Conservation (phyloP, 2,888 invertebrate species). For the Trachelus iudaicus region DNA sequence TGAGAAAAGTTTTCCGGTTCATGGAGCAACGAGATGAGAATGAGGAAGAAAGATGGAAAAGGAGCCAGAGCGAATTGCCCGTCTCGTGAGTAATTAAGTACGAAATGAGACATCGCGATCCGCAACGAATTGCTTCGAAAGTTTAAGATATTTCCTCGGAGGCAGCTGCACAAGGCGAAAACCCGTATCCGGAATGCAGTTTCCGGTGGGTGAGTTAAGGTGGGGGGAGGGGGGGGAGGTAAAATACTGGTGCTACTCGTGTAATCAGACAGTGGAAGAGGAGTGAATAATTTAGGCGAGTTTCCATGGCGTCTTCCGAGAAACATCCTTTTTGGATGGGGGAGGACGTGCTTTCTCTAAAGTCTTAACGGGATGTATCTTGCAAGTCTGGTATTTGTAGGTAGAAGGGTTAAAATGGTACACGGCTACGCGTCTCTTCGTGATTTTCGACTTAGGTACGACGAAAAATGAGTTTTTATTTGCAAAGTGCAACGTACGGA, state of each 20-base stretch:
- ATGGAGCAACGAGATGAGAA: not conserved
- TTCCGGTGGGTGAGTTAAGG: not conserved
- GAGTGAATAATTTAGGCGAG: not conserved
- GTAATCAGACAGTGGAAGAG: not conserved
- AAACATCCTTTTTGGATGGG: not conserved
- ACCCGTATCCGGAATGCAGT: not conserved
- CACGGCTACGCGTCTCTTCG: not conserved
- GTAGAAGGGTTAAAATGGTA: not conserved
- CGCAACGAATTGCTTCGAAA: not conserved
- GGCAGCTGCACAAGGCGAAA: not conserved
- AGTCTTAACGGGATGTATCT: not conserved
- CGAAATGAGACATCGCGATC: not conserved
- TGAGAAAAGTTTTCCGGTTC: not conserved
- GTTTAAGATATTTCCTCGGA: not conserved
- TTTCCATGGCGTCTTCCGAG: not conserved
- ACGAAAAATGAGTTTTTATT: not conserved
- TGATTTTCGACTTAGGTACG: no score
- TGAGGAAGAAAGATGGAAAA: not conserved
- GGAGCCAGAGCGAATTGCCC: not conserved
- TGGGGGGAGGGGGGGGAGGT: not conserved
- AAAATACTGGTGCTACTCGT: not conserved
- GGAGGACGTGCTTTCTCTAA: not conserved
- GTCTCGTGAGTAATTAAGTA: not conserved
- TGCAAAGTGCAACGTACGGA: not conserved
- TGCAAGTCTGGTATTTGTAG: not conserved